Base-by-base conservation (phyloP, 2,888 invertebrate species). In the Trachelus stipa region DNA sequence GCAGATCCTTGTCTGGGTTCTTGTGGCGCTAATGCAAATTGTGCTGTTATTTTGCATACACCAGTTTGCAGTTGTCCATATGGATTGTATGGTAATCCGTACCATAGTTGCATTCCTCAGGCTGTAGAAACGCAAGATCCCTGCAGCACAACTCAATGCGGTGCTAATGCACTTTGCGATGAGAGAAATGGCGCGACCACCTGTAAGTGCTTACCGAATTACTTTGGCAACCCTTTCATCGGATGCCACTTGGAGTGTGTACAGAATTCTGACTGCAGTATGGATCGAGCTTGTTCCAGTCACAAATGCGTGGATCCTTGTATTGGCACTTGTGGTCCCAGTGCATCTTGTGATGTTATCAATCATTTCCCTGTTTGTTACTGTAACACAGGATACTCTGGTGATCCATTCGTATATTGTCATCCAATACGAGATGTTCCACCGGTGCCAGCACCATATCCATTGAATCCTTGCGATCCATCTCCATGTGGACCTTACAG, bases 191-290 rank as follows among this genome's bases (percentile, higher is more conserved):
- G 94, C n/a, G 94, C 94, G 2, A 92, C 95, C 4, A 92, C 94
- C 12, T 97, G 97, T 88, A 93, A 94, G 81, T 97, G 97, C 89
- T 93, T 94, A 79, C 93, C 94, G 78, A 95, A 95, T 75, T 97
- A 95, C 91, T 95, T 93, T 84, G 97, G 97, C 73, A 96, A 97
- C 92, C 96, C 97, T 0, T 94, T 95, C 84, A 92, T 95, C 81
- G 95, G 95, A 11, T 97, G 96, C 86, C 94, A 95, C 76, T 96
- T 96, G 1, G 95, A 97, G 91, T 97, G 97, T 91, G 95, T 97
- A 1, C 93, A 96, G 15, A 97, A 97, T 88, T 94, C 95, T 31
- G 97, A 97, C 89, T 97, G 97, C 89, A 91, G 94, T 11, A 91
- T 94, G 74, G 93, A 94, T 79, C 93, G 94, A 85, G 95, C 96